Evolutionary conservation across 2,797 vertebrate species (phyloP).

Genomic region (Hippocampus kuda): DNA sequence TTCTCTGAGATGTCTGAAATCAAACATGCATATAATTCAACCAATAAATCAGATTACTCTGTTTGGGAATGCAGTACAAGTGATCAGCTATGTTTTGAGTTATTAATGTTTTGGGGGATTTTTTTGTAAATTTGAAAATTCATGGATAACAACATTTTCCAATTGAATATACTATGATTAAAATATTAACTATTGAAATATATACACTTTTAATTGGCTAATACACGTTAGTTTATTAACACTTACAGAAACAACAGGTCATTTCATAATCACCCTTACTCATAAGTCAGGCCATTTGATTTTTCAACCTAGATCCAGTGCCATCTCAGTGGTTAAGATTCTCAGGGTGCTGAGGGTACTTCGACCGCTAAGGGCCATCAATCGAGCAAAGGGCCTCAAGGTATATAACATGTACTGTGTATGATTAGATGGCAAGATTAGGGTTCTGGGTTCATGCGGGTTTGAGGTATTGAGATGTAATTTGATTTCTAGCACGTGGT

Average conservation of each 20-base stretch:
- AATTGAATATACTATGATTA: no score
- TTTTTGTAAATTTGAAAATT: no score
- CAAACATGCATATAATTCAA: no score
- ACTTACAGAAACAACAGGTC: not conserved
- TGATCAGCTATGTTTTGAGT: no score
- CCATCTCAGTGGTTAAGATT: constrained; percentile 93
- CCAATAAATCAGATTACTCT: no score
- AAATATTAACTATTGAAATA: no score
- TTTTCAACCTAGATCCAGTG: constrained; percentile 69
- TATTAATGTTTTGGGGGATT: no score
- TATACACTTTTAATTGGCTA: no score
- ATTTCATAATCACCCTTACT: not conserved
- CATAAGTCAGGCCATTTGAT: not conserved
- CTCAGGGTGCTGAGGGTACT: constrained; percentile 86
- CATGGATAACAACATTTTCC: no score
- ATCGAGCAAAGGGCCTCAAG: constrained; percentile 90
- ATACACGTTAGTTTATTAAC: not conserved
- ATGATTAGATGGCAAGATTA: not conserved
- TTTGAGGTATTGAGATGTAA: not conserved
- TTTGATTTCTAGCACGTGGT: constrained; percentile 76
- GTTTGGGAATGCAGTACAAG: no score
- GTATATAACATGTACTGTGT: constrained; percentile 43
- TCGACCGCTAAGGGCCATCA: constrained; percentile 84
- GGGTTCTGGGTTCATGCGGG: not conserved
- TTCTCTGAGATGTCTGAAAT: no score